Evolutionary conservation across 2,888 invertebrate species (phyloP).

Genomic region (Ectropis crepuscularia): DNA sequence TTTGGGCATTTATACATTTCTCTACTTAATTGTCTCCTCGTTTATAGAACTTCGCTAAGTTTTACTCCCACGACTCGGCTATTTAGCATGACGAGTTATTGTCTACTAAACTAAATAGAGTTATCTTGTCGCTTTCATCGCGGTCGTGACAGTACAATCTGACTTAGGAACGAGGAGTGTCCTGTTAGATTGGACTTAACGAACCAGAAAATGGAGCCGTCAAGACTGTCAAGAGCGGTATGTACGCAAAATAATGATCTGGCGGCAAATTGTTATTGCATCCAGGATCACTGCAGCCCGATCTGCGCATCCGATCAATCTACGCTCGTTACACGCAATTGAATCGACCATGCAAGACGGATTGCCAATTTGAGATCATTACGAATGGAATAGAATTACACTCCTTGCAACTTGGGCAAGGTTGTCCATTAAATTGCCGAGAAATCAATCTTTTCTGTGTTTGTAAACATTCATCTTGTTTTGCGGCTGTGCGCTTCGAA

Average conservation of each 20-base stretch:
- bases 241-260: slow-evolving; percentile 55
- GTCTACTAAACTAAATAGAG: slow-evolving; percentile 41
- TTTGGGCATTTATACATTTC: slow-evolving; percentile 43
- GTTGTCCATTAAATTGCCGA: slow-evolving; percentile 44
- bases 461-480: slow-evolving; percentile 42
- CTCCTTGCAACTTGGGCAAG: slow-evolving; percentile 49
- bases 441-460: slow-evolving; percentile 43
- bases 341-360: slow-evolving; percentile 61
- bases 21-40: slow-evolving; percentile 44
- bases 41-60: slow-evolving; percentile 40
- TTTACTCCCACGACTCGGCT: slow-evolving; percentile 52
- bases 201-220: slow-evolving; percentile 53
- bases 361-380: slow-evolving; percentile 69
- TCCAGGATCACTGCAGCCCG: slow-evolving; percentile 48
- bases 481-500: slow-evolving; percentile 30
- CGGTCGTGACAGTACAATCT: slow-evolving; percentile 28
- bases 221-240: slow-evolving; percentile 35
- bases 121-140: slow-evolving; percentile 50
- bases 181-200: slow-evolving; percentile 39
- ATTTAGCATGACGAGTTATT: slow-evolving; percentile 45
- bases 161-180: slow-evolving; percentile 38
- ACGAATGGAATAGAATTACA: slow-evolving; percentile 59
- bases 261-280: slow-evolving; percentile 68
- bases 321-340: slow-evolving; percentile 64
- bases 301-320: slow-evolving; percentile 63